Conservation (phyloP, 35 echinoderm and acorn worm genomes). For the Ophiothrix spiculata region DNA sequence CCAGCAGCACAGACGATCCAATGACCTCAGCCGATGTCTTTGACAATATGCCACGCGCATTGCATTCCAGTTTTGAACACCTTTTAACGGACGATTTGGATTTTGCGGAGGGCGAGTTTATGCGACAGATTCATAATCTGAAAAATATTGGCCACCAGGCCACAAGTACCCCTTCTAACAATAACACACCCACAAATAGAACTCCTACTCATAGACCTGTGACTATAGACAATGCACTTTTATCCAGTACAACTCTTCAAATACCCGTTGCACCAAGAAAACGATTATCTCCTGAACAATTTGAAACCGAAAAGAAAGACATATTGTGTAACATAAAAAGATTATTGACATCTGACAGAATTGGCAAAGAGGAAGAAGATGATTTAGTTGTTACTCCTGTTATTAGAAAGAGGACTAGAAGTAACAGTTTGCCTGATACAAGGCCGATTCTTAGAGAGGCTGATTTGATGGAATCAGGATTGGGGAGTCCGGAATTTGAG, state of each 20-base stretch:
- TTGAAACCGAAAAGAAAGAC: slow-evolving; percentile 79
- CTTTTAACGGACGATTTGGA: slow-evolving; percentile 48
- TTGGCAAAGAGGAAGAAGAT: slow-evolving; percentile 14
- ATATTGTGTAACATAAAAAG: slow-evolving; percentile 84
- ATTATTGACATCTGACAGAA: slow-evolving; percentile 58
- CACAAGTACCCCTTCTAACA: background rate
- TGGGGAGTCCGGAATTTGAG: slow-evolving; percentile 41
- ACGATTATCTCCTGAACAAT: background rate
- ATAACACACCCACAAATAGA: background rate
- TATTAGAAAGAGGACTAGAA: slow-evolving; percentile 42
- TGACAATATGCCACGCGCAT: slow-evolving; percentile 82
- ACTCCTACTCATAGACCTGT: slow-evolving; percentile 19
- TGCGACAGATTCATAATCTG: slow-evolving; percentile 89
- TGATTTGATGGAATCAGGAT: slow-evolving; percentile 12
- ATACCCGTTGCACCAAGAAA: slow-evolving; percentile 16
- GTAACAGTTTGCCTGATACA: slow-evolving; percentile 80
- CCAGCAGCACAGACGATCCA: background rate
- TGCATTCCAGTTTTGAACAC: slow-evolving; percentile 85
- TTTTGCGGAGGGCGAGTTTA: slow-evolving; percentile 77
- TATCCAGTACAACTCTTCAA: background rate
- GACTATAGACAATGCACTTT: background rate
- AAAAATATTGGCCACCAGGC: slow-evolving; percentile 70
- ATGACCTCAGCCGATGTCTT: slow-evolving; percentile 60
- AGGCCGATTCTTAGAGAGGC: slow-evolving; percentile 39
- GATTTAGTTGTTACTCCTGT: background rate